Conservation (phyloP, 1,140 invertebrate genomes). For the Leptopilina clavipes region DNA sequence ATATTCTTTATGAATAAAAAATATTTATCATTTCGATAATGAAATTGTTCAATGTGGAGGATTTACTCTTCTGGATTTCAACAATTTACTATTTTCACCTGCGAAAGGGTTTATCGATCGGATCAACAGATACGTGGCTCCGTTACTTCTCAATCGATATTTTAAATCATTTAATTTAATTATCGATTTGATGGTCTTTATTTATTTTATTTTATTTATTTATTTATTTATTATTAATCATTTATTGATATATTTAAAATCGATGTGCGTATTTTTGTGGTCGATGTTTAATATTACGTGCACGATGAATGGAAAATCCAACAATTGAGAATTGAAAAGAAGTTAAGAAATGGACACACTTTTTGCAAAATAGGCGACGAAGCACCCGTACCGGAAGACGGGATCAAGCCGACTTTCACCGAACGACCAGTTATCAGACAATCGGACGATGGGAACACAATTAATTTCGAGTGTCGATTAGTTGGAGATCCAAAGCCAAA, state of each 20-base stretch:
- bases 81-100: neutral
- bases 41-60: constrained; percentile 33
- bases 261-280: neutral
- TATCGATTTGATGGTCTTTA: neutral
- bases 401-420: constrained; percentile 95
- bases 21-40: constrained; percentile 1
- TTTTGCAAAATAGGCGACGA: constrained; percentile 86
- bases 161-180: neutral
- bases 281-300: constrained; percentile 24
- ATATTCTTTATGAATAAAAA: neutral
- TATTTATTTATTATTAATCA: too few species aligned
- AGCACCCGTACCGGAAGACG: constrained; percentile 90
- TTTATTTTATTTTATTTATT: too few species aligned
- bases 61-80: constrained; percentile 42
- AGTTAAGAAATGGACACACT: constrained; percentile 42
- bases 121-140: constrained; percentile 64
- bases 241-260: too few species aligned
- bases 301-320: constrained; percentile 36
- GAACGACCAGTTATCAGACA: constrained; percentile 96
- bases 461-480: constrained; percentile 96
- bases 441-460: constrained; percentile 92
- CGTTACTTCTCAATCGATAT: constrained; percentile 44
- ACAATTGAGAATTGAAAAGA: neutral
- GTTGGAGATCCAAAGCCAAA: constrained; percentile 95
- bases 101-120: constrained; percentile 55